A percentile compares a stretch with the other conserved stretches of the same genome.
phyloP scores from a whole-genome alignment of 2,888 invertebrate genomes.

The Frankliniella fusca region DNA sequence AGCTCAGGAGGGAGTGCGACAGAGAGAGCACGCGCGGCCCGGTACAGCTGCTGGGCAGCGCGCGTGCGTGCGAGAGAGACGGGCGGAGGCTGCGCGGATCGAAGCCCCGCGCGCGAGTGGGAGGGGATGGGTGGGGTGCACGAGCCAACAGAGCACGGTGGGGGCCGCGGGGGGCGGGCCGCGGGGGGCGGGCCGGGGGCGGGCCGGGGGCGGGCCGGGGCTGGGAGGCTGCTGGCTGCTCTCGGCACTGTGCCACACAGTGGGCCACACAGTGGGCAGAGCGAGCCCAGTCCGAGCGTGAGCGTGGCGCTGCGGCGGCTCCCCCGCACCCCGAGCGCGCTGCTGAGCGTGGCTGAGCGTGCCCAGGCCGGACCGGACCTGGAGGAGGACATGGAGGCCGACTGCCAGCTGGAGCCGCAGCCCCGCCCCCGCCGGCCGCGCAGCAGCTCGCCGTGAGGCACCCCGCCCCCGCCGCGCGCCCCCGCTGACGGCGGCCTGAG shows the following conservation, averaged over 20 bases:
- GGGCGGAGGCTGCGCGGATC: constrained; percentile 6
- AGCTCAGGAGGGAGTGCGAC: not conserved
- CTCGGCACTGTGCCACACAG: not conserved
- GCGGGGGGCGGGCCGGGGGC: not conserved
- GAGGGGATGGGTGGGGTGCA: not conserved
- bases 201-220: not conserved
- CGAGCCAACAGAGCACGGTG: not conserved
- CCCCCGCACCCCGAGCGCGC: not conserved
- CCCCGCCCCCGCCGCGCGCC: not conserved
- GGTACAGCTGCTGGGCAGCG: not conserved
- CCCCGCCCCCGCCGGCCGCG: not conserved
- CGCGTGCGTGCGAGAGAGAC: not conserved
- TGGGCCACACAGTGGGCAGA: not conserved
- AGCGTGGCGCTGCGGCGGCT: not conserved
- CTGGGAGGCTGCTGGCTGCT: not conserved
- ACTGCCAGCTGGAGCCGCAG: not conserved
- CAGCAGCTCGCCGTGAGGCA: not conserved
- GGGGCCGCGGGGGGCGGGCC: not conserved
- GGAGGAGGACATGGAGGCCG: not conserved
- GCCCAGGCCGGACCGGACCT: not conserved
- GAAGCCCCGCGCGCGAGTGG: not conserved
- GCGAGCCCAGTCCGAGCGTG: not conserved
- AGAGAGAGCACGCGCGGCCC: not conserved
- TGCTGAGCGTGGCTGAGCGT: not conserved
- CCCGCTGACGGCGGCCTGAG: not conserved